Conservation (phyloP, 2,888 invertebrate genomes). For the Cerceris ruficornis region DNA sequence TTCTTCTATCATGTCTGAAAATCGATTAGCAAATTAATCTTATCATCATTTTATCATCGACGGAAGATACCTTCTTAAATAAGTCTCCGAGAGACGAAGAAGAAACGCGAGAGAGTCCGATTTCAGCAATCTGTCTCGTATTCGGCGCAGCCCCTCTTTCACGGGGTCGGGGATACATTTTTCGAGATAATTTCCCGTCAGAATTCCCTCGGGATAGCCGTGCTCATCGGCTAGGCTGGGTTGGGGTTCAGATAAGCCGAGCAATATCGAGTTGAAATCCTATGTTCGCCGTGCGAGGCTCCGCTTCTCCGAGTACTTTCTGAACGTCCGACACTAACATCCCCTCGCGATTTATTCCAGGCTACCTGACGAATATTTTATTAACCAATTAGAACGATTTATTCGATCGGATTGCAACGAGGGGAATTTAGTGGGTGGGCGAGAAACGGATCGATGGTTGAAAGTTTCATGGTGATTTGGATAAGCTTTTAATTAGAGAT, state of each 20-base stretch:
- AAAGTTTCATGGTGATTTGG: constrained; percentile 4
- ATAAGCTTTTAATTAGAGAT: constrained; percentile 37
- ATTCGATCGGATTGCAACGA: constrained; percentile 29
- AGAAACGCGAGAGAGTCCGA: constrained; percentile 23
- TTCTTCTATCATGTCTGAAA: constrained; percentile 21
- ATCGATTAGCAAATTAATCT: constrained; percentile 53
- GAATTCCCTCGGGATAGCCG: constrained; percentile 62
- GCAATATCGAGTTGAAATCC: constrained; percentile 60
- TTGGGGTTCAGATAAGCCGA: constrained; percentile 55
- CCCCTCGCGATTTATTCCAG: constrained; percentile 45
- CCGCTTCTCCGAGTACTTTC: constrained; percentile 36
- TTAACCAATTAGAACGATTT: constrained; percentile 65
- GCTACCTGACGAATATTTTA: constrained; percentile 62
- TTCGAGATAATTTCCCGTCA: constrained; percentile 73
- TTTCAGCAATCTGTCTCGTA: constrained; percentile 54
- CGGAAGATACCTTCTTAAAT: neutral
- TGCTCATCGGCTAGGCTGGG: constrained; percentile 39
- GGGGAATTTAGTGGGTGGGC: constrained; percentile 17
- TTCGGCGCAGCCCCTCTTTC: constrained; percentile 27
- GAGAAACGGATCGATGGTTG: neutral
- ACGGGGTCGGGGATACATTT: constrained; percentile 63
- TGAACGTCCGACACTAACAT: constrained; percentile 20
- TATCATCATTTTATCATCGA: constrained; percentile 24
- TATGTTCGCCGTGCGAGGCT: constrained; percentile 23
- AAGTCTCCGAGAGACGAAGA: constrained; percentile 3